Evolutionary conservation across 2,797 vertebrate genomes (phyloP).

Genomic region (Thalassophryne amazonica): DNA sequence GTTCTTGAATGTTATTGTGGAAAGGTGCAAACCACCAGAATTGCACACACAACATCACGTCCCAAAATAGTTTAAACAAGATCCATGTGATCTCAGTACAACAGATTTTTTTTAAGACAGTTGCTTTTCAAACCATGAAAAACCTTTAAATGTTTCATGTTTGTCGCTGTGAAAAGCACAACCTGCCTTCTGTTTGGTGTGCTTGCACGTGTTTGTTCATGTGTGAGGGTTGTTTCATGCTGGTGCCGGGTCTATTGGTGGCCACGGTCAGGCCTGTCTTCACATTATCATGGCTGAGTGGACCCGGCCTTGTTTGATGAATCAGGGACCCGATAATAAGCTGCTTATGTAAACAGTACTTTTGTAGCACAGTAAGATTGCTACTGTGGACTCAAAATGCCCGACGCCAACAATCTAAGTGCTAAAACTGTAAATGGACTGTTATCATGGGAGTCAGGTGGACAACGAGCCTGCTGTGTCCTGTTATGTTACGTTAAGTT

Average conservation of each 20-base stretch:
- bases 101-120: neutral
- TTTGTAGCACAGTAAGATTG: constrained; percentile 22
- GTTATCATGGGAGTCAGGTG: neutral
- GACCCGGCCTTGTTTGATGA: constrained; percentile 24
- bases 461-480: neutral
- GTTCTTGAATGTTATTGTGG: too few relatives aligned
- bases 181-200: constrained; percentile 14
- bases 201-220: constrained; percentile 37
- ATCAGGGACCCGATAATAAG: constrained; percentile 48
- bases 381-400: constrained; percentile 3
- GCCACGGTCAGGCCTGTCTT: constrained; percentile 28
- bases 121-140: constrained; percentile 7
- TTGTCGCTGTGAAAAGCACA: neutral
- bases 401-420: neutral
- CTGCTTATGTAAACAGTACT: constrained; percentile 55
- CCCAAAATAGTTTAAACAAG: neutral
- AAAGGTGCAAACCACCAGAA: too few relatives aligned
- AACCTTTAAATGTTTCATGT: constrained; percentile 14
- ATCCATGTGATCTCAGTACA: neutral
- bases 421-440: neutral
- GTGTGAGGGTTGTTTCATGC: constrained; percentile 18
- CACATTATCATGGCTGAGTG: constrained; percentile 48
- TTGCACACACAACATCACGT: too few relatives aligned
- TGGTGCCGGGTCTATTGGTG: constrained; percentile 26
- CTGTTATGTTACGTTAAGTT: neutral